phyloP scores from a whole-genome alignment of 2,113 vertebrate genomes.

The Hippotragus niger region DNA sequence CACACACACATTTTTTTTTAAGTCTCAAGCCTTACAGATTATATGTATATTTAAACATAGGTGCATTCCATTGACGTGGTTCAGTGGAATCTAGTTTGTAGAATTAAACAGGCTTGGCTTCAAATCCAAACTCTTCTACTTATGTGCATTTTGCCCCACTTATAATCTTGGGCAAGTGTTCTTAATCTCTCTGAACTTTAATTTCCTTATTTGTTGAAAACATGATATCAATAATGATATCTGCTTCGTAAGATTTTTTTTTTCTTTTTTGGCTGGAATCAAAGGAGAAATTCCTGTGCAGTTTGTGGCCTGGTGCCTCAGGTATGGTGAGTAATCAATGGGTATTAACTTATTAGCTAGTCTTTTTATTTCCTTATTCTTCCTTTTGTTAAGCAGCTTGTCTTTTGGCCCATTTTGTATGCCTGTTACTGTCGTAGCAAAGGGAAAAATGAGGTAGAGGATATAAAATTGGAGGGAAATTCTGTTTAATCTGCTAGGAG shows the following conservation, averaged over 20 bases:
- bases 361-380: not conserved
- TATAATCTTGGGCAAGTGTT: slow-evolving; percentile 4
- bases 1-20: not conserved
- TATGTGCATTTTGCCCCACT: not conserved
- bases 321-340: not conserved
- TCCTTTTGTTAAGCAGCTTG: not conserved
- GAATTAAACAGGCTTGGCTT: not conserved
- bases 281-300: not conserved
- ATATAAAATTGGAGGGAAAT: not conserved
- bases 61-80: not conserved
- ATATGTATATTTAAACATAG: not conserved
- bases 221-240: not conserved
- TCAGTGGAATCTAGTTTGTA: not conserved
- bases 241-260: not conserved
- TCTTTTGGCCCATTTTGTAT: not conserved
- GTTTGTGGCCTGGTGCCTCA: not conserved
- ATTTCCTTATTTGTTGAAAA: not conserved
- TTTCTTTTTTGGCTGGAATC: slow-evolving; percentile 1
- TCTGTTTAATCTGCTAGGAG: not conserved
- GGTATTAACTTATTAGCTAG: not conserved
- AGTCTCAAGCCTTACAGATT: not conserved
- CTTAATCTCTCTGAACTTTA: slow-evolving; percentile 1
- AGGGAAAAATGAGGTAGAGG: not conserved
- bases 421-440: not conserved
- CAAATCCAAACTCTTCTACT: not conserved